These are phyloP conservation scores for Leptodactylus fallax DNA, from an alignment of 2,797 vertebrate genomes.

Conservation along the genomic window DNA sequence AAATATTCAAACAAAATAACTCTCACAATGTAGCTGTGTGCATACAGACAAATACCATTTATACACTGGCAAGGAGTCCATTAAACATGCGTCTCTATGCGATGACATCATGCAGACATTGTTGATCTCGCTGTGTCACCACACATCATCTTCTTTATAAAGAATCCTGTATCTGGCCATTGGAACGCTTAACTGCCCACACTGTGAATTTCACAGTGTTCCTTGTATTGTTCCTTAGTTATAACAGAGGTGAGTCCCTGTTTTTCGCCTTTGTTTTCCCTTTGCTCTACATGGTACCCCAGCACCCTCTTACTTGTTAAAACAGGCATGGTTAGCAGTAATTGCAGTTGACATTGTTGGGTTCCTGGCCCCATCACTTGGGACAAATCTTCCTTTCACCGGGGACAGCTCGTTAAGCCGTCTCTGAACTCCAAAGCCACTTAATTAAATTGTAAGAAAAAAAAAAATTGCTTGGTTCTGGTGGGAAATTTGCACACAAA, in stretches of 20 bases:
- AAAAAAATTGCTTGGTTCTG: conserved; percentile 71
- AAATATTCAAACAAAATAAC: neutral
- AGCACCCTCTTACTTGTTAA: conserved; percentile 70
- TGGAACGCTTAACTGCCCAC: conserved; percentile 39
- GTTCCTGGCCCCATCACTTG: conserved; percentile 83
- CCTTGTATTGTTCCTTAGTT: conserved; percentile 58
- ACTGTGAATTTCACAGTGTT: conserved; percentile 41
- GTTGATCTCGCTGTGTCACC: conserved; percentile 14
- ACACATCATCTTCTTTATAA: conserved; percentile 22
- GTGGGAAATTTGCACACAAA: conserved; percentile 99
- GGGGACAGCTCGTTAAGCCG: conserved; percentile 89
- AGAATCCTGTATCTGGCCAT: conserved; percentile 2
- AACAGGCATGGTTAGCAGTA: conserved; percentile 80
- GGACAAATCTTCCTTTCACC: conserved; percentile 98
- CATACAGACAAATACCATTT: neutral
- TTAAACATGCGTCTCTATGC: conserved; percentile 1
- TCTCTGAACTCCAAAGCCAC: conserved; percentile 83
- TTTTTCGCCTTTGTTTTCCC: conserved; percentile 46
- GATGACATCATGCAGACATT: conserved; percentile 53
- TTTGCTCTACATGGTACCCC: conserved; percentile 54
- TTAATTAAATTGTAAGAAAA: conserved; percentile 94
- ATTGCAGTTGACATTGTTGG: conserved; percentile 93
- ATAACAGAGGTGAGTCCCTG: conserved; percentile 64
- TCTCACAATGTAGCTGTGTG: neutral
- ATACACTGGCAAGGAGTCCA: neutral